phyloP scores from a whole-genome alignment of 2,113 vertebrate species.

The Cisticola juncidis region DNA sequence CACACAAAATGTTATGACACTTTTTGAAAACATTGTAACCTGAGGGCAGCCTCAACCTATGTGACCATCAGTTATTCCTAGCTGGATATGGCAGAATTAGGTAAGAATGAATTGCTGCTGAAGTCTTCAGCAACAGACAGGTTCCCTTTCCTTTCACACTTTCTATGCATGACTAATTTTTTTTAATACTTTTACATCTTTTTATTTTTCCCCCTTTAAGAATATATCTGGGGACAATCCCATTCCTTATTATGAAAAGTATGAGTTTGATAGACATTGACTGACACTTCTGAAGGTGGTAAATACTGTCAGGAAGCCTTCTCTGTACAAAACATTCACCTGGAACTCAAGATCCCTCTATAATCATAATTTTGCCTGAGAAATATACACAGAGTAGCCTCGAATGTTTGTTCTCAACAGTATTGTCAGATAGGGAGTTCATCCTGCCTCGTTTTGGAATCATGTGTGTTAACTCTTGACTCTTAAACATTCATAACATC shows the following conservation, averaged over 20 bases:
- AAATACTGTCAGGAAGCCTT: background rate
- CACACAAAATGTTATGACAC: background rate
- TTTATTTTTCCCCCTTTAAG: background rate
- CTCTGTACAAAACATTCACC: background rate
- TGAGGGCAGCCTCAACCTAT: background rate
- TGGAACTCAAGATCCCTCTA: background rate
- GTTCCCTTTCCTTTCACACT: background rate
- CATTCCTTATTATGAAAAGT: background rate
- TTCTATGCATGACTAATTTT: background rate
- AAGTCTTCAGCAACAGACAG: background rate
- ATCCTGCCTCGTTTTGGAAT: background rate
- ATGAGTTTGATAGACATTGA: background rate
- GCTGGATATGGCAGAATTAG: background rate
- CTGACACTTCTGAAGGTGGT: background rate
- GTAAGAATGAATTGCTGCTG: background rate
- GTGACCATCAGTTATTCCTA: background rate
- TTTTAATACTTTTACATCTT: background rate
- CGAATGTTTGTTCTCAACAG: background rate
- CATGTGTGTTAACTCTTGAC: background rate
- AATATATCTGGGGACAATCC: background rate
- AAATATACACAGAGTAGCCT: background rate
- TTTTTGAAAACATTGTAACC: background rate
- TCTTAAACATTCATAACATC: background rate
- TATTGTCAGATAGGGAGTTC: background rate
- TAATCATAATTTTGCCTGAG: background rate